phyloP scores from a whole-genome alignment of 2,797 vertebrate genomes.

The Lagorchestes hirsutus region DNA sequence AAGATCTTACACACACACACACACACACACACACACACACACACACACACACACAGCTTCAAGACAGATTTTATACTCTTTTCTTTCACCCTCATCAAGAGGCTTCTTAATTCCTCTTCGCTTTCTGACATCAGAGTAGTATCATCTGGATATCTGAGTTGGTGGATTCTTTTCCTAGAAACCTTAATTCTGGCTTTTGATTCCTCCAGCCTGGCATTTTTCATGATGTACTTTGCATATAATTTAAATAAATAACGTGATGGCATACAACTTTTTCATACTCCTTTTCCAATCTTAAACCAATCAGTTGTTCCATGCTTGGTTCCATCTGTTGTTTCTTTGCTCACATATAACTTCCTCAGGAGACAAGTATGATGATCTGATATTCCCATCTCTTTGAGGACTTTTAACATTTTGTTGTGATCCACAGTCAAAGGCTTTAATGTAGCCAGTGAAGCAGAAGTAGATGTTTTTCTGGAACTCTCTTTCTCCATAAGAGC shows the following conservation, averaged over 20 bases:
- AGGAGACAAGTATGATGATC: not conserved
- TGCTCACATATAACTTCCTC: not conserved
- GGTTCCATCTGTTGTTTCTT: not conserved
- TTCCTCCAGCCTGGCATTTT: not conserved
- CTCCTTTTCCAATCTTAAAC: not conserved
- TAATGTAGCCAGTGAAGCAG: not conserved
- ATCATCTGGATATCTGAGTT: not conserved
- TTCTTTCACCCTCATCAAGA: not conserved
- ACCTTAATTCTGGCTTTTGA: not conserved
- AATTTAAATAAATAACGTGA: not conserved
- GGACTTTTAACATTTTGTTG: not conserved
- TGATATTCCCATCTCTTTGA: not conserved
- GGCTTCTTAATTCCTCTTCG: not conserved
- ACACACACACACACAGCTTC: not conserved
- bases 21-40: too few relatives aligned
- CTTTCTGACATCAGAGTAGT: not conserved
- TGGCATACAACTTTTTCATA: not conserved
- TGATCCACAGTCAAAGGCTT: not conserved
- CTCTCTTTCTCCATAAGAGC: not conserved
- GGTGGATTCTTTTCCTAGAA: not conserved
- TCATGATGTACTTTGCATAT: not conserved
- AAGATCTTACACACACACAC: not conserved
- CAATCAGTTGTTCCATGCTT: not conserved
- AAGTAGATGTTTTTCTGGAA: not conserved
- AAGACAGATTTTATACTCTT: not conserved